Base-by-base conservation (phyloP, 2,888 invertebrate species). In the Trachelus troglodyta region DNA sequence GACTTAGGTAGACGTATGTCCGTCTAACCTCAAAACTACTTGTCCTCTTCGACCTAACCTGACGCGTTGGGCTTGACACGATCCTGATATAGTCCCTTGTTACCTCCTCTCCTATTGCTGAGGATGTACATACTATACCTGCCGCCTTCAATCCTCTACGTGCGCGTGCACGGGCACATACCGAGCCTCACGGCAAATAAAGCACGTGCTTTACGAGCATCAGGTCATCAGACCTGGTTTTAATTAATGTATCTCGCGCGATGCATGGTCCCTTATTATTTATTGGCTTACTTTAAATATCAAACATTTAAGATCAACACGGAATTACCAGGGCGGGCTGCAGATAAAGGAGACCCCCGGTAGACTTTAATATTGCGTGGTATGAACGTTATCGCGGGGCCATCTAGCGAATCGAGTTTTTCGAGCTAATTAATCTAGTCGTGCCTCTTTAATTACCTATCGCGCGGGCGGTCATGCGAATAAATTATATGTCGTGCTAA, bases 341-440 rank as follows among this genome's bases (percentile, higher is more conserved):
- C 71, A 12, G 31, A 31, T 71, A 71, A 34, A 11, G 31, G 31
- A 12, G 31, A 31, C 31, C 33, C 31, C 12, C 11, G 71, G 15
- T 31, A 34, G 71, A 71, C 71, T 71, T 31, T 71, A 74, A 35
- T 74, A 77, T 78, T 80, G 75, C 80, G 81, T 79, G 35, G 74
- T 56, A n/a, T 9, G 35, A 35, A 4, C 68, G n/a, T 31, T 77
- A 71, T 75, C 68, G 71, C 71, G 33, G 71, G 30, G 1, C 69
- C 31, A 75, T 75, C 75, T 12, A 69, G 33, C 30, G 71, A 71
- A 71, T 78, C 30, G 34, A 34, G 80, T 79, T 75, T 81, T 69
- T 75, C 74, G 76, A 83, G 80, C 81, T 86, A 86, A 85, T 86
- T 86, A 85, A 85, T 85, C 85, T 80, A 75, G 81, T 83, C 81